Evolutionary conservation across 2,888 invertebrate genomes (phyloP), one percentile per base, ranked within the genome.

Genomic region (Drosophila testacea): DNA sequence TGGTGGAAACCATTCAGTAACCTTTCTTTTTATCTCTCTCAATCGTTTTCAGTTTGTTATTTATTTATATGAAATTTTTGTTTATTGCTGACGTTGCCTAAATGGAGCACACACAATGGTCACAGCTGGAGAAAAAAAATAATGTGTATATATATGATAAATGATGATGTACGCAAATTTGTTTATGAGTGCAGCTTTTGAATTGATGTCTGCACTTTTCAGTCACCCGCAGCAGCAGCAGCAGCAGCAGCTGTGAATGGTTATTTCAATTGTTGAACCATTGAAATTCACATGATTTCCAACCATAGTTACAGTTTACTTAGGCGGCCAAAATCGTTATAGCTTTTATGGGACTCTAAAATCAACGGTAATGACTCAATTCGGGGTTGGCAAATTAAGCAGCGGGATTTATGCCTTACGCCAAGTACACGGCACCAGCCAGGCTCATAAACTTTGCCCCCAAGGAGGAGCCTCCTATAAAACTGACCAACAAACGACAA

Each of bases 141-240:
- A 9, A 16, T 38, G 6, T 7, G 10, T 9, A 57, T 54, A 54
- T 36, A 30, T 61, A 76, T 83, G 82, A 82, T 82, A 78, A 81
- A 82, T 82, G 84, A 70, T 77, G 73, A 68, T 80, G 60, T 60
- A 80, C 82, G 82, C 84, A 84, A 83, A 83, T 84, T 82, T 84
- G 73, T 82, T 83, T 80, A 81, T 73, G 79, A 71, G 71, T 79
- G 78, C 76, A 73, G 68, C 73, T 46, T 39, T 48, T 62, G 65
- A 68, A 81, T 81, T 81, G 81, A 78, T 81, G 66, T 41, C 60
- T 59, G 54, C 69, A 59, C 59, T 65, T 52, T 32, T 27, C 64
- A 6, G 64, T 36, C 57, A 38, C 46, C 42, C 27, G 22, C 22
- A 22, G 22, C 59, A 39, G 66, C 39, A n/a, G n/a, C n/a, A n/a